A percentile compares a stretch with the other conserved stretches of the same genome.
Conservation (phyloP, 1,140 invertebrate species). For the Propsilocerus akamusi region DNA sequence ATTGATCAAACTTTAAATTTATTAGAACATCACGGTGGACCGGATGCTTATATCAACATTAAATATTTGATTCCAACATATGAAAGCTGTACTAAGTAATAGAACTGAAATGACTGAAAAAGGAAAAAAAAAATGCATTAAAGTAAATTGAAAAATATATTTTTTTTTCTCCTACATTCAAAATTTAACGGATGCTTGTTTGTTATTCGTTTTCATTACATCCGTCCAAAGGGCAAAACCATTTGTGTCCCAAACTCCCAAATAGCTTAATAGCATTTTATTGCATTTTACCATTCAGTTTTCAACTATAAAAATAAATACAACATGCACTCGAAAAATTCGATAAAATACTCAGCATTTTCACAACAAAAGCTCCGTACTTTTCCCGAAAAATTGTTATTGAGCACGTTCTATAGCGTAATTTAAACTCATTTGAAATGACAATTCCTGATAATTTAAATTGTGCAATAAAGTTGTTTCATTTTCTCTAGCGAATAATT, state of each 20-base stretch:
- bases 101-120: slow-evolving; percentile 25
- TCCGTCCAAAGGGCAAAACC: neutral
- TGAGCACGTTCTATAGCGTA: neutral
- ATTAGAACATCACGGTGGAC: slow-evolving; percentile 73
- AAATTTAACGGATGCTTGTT: neutral
- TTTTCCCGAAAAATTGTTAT: neutral
- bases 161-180: neutral
- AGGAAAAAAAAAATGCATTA: slow-evolving; percentile 29
- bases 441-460: too few species aligned
- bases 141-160: slow-evolving; percentile 20
- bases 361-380: neutral
- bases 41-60: slow-evolving; percentile 90
- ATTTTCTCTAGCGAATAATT: too few species aligned
- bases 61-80: slow-evolving; percentile 95
- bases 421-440: neutral
- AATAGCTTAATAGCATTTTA: neutral
- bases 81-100: slow-evolving; percentile 78
- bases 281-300: neutral
- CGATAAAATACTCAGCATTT: neutral
- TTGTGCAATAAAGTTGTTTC: too few species aligned
- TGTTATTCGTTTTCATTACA: neutral
- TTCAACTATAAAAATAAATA: neutral
- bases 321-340: neutral
- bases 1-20: slow-evolving; percentile 86
- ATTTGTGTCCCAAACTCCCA: neutral